Conservation (phyloP, 2,113 vertebrate species). For the Hepsetus odoe region DNA sequence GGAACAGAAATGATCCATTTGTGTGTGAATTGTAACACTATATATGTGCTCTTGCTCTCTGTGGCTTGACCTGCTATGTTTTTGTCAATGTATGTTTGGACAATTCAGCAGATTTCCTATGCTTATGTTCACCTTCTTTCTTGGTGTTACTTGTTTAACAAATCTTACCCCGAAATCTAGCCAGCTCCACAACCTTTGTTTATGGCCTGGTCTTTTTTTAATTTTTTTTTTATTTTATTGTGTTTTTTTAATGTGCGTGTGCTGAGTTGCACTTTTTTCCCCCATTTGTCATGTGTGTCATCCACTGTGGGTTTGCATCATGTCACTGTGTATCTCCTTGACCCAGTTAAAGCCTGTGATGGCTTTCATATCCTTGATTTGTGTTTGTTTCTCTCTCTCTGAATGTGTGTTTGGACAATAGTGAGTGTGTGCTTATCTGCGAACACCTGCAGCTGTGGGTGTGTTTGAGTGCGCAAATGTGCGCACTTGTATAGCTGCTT, state of each 20-base stretch:
- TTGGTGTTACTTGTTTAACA: not conserved
- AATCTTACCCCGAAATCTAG: not conserved
- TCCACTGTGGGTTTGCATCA: not conserved
- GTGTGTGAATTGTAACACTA: not conserved
- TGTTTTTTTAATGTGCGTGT: not conserved
- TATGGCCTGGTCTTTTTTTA: not conserved
- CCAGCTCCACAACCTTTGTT: not conserved
- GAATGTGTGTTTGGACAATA: not conserved
- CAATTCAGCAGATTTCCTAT: too few relatives aligned
- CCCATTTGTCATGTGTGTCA: not conserved
- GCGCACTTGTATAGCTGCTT: not conserved
- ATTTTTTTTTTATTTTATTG: too few relatives aligned
- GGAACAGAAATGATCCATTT: not conserved
- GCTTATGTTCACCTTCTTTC: too few relatives aligned
- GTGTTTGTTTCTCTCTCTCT: not conserved
- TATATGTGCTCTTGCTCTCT: not conserved
- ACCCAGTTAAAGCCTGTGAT: not conserved
- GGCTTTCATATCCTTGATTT: too few relatives aligned
- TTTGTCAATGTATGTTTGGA: too few relatives aligned
- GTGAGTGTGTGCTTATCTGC: not conserved
- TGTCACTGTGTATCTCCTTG: not conserved
- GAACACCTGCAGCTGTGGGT: not conserved
- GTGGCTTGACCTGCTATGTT: not conserved
- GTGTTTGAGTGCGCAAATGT: too few relatives aligned
- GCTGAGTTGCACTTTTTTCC: not conserved